These are phyloP conservation scores for Chymomyza fuscimana DNA, from an alignment of 2,888 invertebrate genomes.

Conservation along the genomic window DNA sequence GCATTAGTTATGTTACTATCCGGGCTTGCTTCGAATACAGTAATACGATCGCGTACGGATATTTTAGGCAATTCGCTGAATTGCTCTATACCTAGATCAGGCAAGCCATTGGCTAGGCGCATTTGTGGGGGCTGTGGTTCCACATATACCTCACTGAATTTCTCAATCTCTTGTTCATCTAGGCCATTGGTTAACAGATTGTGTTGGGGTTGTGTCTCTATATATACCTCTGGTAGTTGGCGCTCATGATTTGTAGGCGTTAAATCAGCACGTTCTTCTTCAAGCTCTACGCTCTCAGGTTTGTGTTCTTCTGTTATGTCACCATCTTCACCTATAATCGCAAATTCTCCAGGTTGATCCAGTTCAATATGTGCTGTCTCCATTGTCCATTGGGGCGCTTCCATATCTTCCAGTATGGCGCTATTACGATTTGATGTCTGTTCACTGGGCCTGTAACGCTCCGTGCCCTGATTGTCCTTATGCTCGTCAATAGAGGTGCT, in stretches of 20 bases:
- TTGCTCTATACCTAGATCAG: slow-evolving; percentile 64
- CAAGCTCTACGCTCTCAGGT: slow-evolving; percentile 13
- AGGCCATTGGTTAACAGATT: slow-evolving; percentile 58
- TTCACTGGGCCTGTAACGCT: slow-evolving; percentile 27
- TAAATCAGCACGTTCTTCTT: slow-evolving; percentile 44
- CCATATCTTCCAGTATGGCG: slow-evolving; percentile 43
- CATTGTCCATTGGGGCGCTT: slow-evolving; percentile 28
- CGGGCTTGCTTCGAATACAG: slow-evolving; percentile 70
- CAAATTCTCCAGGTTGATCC: slow-evolving; percentile 52
- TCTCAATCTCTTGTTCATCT: slow-evolving; percentile 65
- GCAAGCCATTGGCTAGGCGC: slow-evolving; percentile 57
- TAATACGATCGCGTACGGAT: slow-evolving; percentile 77
- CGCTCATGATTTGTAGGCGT: slow-evolving; percentile 67
- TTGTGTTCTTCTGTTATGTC: slow-evolving; percentile 35
- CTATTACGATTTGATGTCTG: slow-evolving; percentile 49
- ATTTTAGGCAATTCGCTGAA: slow-evolving; percentile 66
- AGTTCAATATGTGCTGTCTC: slow-evolving; percentile 33
- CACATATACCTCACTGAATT: slow-evolving; percentile 56
- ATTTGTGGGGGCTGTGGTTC: slow-evolving; percentile 49
- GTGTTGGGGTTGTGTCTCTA: slow-evolving; percentile 50
- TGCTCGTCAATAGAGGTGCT: slow-evolving; percentile 75
- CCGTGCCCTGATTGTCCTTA: slow-evolving; percentile 48
- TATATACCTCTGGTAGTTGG: slow-evolving; percentile 57
- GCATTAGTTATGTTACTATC: not conserved
- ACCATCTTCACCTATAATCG: slow-evolving; percentile 49